These are phyloP conservation scores for Thunnus maccoyii DNA, from an alignment of 2,113 vertebrate species.

Conservation along the genomic window DNA sequence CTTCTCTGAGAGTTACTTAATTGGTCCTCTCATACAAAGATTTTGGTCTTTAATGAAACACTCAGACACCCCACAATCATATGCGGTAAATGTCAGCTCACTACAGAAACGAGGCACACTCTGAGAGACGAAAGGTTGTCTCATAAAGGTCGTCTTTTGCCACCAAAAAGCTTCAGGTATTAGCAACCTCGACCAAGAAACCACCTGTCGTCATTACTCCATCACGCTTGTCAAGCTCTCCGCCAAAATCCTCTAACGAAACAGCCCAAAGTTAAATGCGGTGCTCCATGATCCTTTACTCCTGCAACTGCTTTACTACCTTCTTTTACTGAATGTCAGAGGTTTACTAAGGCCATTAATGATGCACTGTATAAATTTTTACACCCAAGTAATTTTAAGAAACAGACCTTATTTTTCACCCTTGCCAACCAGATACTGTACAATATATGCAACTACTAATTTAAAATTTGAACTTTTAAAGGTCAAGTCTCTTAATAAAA, in stretches of 20 bases:
- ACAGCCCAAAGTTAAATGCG: background rate
- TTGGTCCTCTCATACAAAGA: slow-evolving; percentile 14
- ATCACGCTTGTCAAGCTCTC: background rate
- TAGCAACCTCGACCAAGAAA: background rate
- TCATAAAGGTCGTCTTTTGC: background rate
- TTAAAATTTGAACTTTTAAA: background rate
- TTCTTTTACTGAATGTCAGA: background rate
- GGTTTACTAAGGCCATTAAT: background rate
- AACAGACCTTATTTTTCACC: slow-evolving; percentile 2
- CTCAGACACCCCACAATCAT: slow-evolving; percentile 12
- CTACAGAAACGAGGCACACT: slow-evolving; percentile 6
- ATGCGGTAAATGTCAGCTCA: slow-evolving; percentile 53
- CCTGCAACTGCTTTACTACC: background rate
- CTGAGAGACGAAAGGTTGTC: background rate
- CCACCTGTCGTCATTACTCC: background rate
- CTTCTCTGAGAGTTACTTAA: slow-evolving; percentile 31
- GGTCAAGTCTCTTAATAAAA: background rate
- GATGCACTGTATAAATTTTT: background rate
- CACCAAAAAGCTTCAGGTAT: background rate
- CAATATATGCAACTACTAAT: background rate
- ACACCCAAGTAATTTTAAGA: background rate
- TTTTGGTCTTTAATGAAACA: slow-evolving; percentile 15
- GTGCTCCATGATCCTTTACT: background rate
- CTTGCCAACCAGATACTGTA: background rate
- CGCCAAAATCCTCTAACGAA: background rate